These are phyloP conservation scores for Cephalopachus bancanus DNA, from an alignment of 2,797 vertebrate species.

Conservation along the genomic window DNA sequence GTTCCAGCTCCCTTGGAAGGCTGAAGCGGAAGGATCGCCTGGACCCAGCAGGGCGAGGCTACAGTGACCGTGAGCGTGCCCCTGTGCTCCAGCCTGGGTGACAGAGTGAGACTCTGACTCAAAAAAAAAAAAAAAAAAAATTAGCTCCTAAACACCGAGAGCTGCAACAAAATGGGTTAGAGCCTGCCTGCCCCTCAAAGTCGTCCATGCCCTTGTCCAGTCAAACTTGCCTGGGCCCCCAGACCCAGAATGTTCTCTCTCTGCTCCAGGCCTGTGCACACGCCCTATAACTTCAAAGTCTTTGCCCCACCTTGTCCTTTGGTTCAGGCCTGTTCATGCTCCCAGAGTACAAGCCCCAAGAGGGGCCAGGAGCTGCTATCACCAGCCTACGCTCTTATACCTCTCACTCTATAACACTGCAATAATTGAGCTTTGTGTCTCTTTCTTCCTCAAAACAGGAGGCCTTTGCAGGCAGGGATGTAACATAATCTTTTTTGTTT, in stretches of 20 bases:
- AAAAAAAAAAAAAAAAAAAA: too few species aligned
- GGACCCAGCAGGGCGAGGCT: too few species aligned
- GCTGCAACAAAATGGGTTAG: neutral
- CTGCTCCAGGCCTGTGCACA: neutral
- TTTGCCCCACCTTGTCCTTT: neutral
- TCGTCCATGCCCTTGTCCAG: accelerated
- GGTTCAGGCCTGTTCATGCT: accelerated
- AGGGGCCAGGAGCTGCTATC: too few species aligned
- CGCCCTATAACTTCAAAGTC: neutral
- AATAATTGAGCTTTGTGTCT: neutral
- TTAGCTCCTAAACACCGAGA: neutral
- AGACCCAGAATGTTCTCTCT: neutral
- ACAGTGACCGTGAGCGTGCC: too few species aligned
- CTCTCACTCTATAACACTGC: neutral
- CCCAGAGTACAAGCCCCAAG: too few species aligned
- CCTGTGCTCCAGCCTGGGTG: too few species aligned
- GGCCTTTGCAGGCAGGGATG: neutral
- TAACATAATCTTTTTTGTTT: neutral
- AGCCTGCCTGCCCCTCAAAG: neutral
- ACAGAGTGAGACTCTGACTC: too few species aligned
- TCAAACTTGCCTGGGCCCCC: neutral
- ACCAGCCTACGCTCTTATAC: accelerated
- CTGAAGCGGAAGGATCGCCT: too few species aligned
- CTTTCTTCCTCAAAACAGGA: neutral
- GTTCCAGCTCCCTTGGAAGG: too few species aligned